Conservation (phyloP, 2,797 vertebrate genomes). For the Gymnocypris eckloni region DNA sequence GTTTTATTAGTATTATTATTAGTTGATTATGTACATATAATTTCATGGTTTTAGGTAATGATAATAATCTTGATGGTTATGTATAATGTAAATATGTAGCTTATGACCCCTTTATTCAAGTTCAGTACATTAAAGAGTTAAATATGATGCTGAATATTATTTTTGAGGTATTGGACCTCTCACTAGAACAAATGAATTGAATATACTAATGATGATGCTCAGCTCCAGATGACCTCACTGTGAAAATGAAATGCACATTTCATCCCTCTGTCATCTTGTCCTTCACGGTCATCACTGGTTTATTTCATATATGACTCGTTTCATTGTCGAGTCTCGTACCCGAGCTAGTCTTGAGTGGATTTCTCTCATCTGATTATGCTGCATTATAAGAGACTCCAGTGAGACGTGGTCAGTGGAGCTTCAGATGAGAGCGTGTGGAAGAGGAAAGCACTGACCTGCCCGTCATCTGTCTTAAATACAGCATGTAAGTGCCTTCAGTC, state of each 20-base stretch:
- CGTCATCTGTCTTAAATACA: constrained; percentile 65
- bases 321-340: constrained; percentile 50
- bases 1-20: no score
- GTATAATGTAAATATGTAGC: neutral
- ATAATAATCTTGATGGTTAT: neutral
- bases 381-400: constrained; percentile 67
- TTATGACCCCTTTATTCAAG: neutral
- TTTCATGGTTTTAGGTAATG: neutral
- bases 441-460: constrained; percentile 64
- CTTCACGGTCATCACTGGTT: constrained; percentile 70
- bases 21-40: neutral
- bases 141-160: neutral
- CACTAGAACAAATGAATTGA: neutral
- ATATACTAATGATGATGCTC: neutral
- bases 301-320: constrained; percentile 67
- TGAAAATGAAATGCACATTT: constrained; percentile 46
- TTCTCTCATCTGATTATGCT: constrained; percentile 74
- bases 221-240: constrained; percentile 18
- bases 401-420: constrained; percentile 15
- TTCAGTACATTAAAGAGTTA: neutral
- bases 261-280: constrained; percentile 33
- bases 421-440: neutral
- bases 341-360: constrained; percentile 59
- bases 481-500: constrained; percentile 2
- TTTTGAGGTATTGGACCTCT: neutral